Evolutionary conservation across 2,113 vertebrate genomes (phyloP).

Genomic region (Oxygymnocypris stewartii): DNA sequence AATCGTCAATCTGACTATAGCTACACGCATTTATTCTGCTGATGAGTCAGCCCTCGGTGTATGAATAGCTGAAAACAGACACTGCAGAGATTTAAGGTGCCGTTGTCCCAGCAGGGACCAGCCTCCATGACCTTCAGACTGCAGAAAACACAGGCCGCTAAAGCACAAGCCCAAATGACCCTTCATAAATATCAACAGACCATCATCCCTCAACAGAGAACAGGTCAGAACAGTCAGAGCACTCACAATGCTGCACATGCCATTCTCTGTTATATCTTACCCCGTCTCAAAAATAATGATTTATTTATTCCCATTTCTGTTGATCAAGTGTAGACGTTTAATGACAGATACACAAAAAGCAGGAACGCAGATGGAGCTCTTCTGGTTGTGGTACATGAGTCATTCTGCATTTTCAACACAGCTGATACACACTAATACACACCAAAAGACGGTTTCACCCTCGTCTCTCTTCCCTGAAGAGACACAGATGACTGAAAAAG

Average conservation of each 20-base stretch:
- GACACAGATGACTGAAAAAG: conserved; percentile 5
- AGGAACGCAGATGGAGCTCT: conserved; percentile 22
- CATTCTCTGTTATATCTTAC: background rate
- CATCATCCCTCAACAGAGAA: conserved; percentile 26
- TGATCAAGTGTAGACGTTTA: conserved; percentile 20
- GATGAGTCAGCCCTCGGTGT: conserved; percentile 21
- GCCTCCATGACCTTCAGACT: conserved; percentile 42
- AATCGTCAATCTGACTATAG: conserved; percentile 17
- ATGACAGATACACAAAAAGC: conserved; percentile 25
- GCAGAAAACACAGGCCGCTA: conserved; percentile 34
- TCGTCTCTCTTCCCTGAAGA: conserved; percentile 6
- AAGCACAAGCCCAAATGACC: conserved; percentile 31
- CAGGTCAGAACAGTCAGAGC: conserved; percentile 3
- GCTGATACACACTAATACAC: background rate
- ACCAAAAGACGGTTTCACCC: conserved; percentile 5
- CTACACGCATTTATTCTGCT: background rate
- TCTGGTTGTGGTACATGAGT: conserved; percentile 19
- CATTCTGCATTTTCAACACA: conserved; percentile 3
- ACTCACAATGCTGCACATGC: background rate
- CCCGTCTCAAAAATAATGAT: background rate
- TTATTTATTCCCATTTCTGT: background rate
- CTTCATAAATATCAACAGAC: conserved; percentile 41
- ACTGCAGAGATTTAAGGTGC: conserved; percentile 44
- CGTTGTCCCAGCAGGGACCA: conserved; percentile 33
- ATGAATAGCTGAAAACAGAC: conserved; percentile 36